Percentiles rank a stretch among this genome's conserved stretches.
These are phyloP conservation scores for Pardosa pseudoannulata DNA, from an alignment of 2,888 invertebrate genomes.

Conservation along the genomic window DNA sequence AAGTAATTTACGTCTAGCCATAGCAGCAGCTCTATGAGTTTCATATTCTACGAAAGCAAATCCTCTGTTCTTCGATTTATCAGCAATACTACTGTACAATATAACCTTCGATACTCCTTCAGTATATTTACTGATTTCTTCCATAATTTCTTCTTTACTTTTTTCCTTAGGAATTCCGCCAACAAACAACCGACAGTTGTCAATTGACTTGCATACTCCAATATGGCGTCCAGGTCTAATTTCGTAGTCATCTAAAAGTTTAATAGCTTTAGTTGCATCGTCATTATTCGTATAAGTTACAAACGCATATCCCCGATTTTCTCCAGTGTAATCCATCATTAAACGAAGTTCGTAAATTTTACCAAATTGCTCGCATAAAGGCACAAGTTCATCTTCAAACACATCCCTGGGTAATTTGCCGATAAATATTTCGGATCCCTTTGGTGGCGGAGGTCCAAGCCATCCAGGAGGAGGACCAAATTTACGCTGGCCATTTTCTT, in stretches of 20 bases:
- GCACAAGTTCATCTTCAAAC: conserved; percentile 87
- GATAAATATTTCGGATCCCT: conserved; percentile 86
- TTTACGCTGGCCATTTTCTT: conserved; percentile 88
- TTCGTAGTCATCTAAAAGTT: conserved; percentile 83
- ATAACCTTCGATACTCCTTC: conserved; percentile 84
- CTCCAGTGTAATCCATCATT: conserved; percentile 85
- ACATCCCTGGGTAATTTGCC: conserved; percentile 87
- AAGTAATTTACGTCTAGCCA: conserved; percentile 79
- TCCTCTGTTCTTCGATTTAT: conserved; percentile 84
- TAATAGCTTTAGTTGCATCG: conserved; percentile 83
- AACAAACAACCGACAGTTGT: conserved; percentile 88
- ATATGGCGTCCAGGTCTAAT: conserved; percentile 83
- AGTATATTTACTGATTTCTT: conserved; percentile 82
- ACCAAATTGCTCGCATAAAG: conserved; percentile 83
- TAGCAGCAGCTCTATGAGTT: conserved; percentile 82
- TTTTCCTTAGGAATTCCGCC: conserved; percentile 85
- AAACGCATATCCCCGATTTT: conserved; percentile 88
- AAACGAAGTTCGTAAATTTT: conserved; percentile 86
- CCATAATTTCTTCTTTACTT: conserved; percentile 82
- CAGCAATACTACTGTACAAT: conserved; percentile 82
- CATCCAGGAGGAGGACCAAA: conserved; percentile 82
- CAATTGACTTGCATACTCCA: conserved; percentile 87
- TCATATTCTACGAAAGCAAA: conserved; percentile 91
- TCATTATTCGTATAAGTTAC: conserved; percentile 81
- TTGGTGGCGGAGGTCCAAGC: conserved; percentile 80